Base-by-base conservation (phyloP, 1,140 invertebrate genomes). In the Solenopsis fugax region DNA sequence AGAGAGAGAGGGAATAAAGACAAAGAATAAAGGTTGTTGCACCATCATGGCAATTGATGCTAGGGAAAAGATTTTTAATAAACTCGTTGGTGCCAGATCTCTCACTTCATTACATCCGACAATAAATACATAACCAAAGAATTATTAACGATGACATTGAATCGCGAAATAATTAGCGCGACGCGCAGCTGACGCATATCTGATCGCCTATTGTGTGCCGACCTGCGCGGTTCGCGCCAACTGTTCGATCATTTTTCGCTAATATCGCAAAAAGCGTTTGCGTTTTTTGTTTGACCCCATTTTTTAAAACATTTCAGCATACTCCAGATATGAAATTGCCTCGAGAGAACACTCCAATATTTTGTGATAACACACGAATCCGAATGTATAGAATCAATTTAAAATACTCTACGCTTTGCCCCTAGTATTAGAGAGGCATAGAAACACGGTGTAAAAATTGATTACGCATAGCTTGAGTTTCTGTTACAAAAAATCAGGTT, bases 131-230 rank as follows among this genome's bases (percentile, higher is more conserved):
- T 56, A 10, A 10, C 5, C 21, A 13, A 4, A 37, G 50, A 85
- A 77, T 85, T 50, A 56, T 65, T 65, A 81, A 81, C 7, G 52
- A 60, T 29, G 29, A 48, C 64, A 50, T 12, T 0, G 21, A 69
- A 86, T 86, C 24, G 64, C 64, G 52, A 81, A 69, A 81, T 54
- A 52, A 86, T 80, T 86, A 77, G 50, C 18, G 58, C n/a, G 73
- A 67, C 50, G 18, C 13, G 7, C 62, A 80, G 34, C 85, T 58
- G 75, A 65, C 52, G 62, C 50, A 41, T 45, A 37, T 76, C 60
- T 64, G 48, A 77, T 76, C 34, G 54, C 18, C 18, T 65, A 77
- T 85, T 65, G 58, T 41, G 18, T 76, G 18, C 29, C n/a, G 13
- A 60, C 2, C 21, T 54, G 37, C 21, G 12, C 37, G 65, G 18